Conservation (phyloP, 2,888 invertebrate genomes). For the Caenorhabditis virilis region DNA sequence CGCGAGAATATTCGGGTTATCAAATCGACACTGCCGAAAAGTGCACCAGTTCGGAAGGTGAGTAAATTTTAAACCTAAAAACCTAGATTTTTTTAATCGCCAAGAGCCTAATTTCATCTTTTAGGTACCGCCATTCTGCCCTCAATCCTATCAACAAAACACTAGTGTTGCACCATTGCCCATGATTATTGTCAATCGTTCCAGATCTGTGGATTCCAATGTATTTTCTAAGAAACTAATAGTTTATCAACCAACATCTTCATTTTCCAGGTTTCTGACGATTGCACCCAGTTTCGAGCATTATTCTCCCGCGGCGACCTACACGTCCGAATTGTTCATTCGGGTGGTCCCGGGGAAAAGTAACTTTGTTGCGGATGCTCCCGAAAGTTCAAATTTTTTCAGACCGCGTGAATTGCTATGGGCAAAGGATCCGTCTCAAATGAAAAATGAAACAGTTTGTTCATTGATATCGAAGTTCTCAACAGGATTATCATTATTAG, state of each 20-base stretch:
- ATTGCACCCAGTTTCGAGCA: constrained; percentile 32
- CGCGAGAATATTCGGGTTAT: constrained; percentile 42
- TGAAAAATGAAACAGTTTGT: constrained; percentile 31
- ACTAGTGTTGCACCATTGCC: constrained; percentile 35
- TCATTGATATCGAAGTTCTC: constrained; percentile 29
- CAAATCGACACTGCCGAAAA: constrained; percentile 34
- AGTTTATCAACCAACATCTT: background rate
- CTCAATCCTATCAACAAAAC: constrained; percentile 37
- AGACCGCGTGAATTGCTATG: constrained; percentile 35
- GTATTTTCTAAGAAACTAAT: constrained; percentile 6
- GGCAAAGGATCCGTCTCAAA: constrained; percentile 37
- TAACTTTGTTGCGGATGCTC: background rate
- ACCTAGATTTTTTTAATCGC: too few relatives aligned
- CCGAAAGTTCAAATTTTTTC: background rate
- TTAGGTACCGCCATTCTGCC: constrained; percentile 42
- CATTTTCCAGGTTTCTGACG: constrained; percentile 27
- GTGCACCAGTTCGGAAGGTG: constrained; percentile 25
- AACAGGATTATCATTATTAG: constrained; percentile 28
- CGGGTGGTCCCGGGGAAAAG: constrained; percentile 40
- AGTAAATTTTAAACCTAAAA: background rate
- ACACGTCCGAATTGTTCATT: constrained; percentile 39
- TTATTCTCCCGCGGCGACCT: constrained; percentile 42
- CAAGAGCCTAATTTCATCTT: background rate
- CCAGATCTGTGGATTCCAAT: constrained; percentile 30
- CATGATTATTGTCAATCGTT: constrained; percentile 20